A percentile compares a stretch with the other conserved stretches of the same genome.
These are phyloP conservation scores for Polyodon spathula DNA, from an alignment of 2,113 vertebrate species.

Conservation along the genomic window DNA sequence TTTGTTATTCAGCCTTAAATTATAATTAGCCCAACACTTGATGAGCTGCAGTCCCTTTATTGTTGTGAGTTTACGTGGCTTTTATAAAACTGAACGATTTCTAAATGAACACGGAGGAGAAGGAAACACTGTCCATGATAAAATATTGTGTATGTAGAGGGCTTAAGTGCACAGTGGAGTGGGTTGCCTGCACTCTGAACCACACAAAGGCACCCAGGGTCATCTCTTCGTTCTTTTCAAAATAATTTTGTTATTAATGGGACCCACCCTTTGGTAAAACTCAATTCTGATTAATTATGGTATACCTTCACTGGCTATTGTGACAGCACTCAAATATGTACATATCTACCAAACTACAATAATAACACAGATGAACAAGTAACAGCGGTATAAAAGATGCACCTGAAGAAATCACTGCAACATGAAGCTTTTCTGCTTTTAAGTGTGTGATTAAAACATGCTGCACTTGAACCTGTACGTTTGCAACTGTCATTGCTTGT, in stretches of 20 bases:
- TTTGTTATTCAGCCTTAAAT: slow-evolving; percentile 9
- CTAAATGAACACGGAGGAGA: neutral
- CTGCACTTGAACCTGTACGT: no score
- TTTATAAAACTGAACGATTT: slow-evolving; percentile 7
- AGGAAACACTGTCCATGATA: neutral
- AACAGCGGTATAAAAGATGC: no score
- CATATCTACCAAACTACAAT: no score
- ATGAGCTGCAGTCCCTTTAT: slow-evolving; percentile 1
- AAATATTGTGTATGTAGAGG: neutral
- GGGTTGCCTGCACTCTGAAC: neutral
- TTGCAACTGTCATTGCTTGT: no score
- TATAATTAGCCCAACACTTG: slow-evolving; percentile 10
- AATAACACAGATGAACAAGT: no score
- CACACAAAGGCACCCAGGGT: neutral
- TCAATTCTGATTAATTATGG: no score
- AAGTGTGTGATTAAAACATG: no score
- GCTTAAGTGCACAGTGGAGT: neutral
- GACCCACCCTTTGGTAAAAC: no score
- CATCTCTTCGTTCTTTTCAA: neutral
- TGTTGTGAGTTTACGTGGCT: slow-evolving; percentile 8
- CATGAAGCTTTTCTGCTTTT: no score
- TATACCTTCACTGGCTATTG: no score
- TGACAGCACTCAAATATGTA: no score
- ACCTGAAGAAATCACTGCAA: no score
- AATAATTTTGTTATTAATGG: neutral